Base-by-base conservation (phyloP, 1,140 invertebrate species). In the Amyelois transitella region DNA sequence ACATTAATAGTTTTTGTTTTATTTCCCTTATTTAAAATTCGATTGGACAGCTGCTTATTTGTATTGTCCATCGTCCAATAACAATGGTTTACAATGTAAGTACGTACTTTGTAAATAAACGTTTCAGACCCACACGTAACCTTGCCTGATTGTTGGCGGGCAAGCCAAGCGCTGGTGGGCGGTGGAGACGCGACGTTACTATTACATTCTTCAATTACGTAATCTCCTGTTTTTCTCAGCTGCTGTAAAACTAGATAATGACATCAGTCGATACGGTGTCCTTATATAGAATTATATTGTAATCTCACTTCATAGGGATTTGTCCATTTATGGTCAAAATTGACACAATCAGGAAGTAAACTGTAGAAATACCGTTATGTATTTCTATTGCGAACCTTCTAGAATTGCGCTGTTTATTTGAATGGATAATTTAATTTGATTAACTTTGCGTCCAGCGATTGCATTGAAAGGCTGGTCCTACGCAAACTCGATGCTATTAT, bases 61-160 rank as follows among this genome's bases (percentile, higher is more conserved):
- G n/a, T n/a, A n/a, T n/a, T n/a, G n/a, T n/a, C n/a, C n/a, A n/a
- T n/a, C n/a, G n/a, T n/a, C n/a, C n/a, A n/a, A n/a, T n/a, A n/a
- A n/a, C n/a, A n/a, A n/a, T n/a, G n/a, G n/a, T n/a, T n/a, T n/a
- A n/a, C n/a, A n/a, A n/a, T n/a, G n/a, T n/a, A n/a, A n/a, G n/a
- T n/a, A n/a, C n/a, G n/a, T n/a, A n/a, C n/a, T n/a, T n/a, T n/a
- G n/a, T n/a, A 14, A 8, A n/a, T 14, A 38, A 38, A 12, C 17
- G 64, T 66, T 64, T 53, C 58, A 65, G 45, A 52, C 80, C 78
- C 72, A 81, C 78, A 72, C 74, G 62, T 75, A 82, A 85, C 79
- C 79, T 85, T 85, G 79, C 69, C 51, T 43, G 54, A 53, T 52
- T 64, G 68, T 67, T 75, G 73, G 75, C 76, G 76, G 77, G 73